Conservation (phyloP, 2,113 vertebrate genomes). For the Notechis scutatus region DNA sequence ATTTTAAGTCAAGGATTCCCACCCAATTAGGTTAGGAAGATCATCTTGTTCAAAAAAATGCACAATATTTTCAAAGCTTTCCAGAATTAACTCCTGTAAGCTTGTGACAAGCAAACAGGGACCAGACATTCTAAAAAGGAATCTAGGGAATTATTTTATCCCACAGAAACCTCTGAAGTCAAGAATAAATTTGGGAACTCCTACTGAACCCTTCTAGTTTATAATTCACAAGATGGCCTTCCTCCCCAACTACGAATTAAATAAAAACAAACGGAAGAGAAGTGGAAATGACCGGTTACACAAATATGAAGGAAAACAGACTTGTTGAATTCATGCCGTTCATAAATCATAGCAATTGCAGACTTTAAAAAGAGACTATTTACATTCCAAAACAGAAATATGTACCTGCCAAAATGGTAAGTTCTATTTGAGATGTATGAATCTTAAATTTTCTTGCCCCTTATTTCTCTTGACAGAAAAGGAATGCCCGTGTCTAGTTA, state of each 20-base stretch:
- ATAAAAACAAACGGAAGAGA: constrained; percentile 11
- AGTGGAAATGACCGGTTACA: not conserved
- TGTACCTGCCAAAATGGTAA: not conserved
- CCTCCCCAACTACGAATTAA: constrained; percentile 9
- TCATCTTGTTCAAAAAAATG: not conserved
- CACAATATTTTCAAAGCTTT: not conserved
- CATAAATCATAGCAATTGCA: not conserved
- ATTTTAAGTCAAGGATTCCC: not conserved
- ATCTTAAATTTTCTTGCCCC: not conserved
- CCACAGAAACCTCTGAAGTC: constrained; percentile 14
- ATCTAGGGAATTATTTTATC: constrained; percentile 2
- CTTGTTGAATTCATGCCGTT: not conserved
- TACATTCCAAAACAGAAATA: not conserved
- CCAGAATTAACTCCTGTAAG: not conserved
- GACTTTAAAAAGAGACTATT: not conserved
- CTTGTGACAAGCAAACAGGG: not conserved
- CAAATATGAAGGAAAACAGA: not conserved
- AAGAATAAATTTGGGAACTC: constrained; percentile 15
- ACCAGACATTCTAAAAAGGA: not conserved
- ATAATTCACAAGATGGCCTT: constrained; percentile 1
- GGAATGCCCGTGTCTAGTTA: not conserved
- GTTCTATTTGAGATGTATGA: not conserved
- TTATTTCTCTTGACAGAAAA: not conserved
- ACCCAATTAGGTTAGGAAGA: not conserved
- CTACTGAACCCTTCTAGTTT: constrained; percentile 10